Base-by-base conservation (phyloP, 2,113 vertebrate species). In the Gallinago undulata region DNA sequence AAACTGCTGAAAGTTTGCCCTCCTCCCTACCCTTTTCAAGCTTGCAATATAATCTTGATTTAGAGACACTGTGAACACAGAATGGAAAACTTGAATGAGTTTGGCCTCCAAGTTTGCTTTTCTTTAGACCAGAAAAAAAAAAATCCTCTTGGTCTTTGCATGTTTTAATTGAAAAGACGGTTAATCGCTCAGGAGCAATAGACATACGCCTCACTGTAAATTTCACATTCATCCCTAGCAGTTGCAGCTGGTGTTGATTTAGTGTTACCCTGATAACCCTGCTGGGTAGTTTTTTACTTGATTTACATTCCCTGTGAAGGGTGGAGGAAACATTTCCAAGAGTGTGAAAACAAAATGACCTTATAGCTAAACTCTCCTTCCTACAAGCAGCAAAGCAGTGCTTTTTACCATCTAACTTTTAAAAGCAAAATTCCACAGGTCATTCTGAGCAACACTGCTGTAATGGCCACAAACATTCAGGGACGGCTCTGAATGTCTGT, bases 201-300 rank as follows among this genome's bases (percentile, higher is more conserved):
- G 88, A 89, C 86, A 82, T 89, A 81, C 87, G 76, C 84, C 80
- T 96, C 83, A 72, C 90, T 90, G 86, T 93, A 94, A 90, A 94
- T 96, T 95, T 94, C 81, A 91, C 50, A 87, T 90, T 90, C 93
- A 92, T 11, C 66, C 57, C 57, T 69, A 72, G 86, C 90, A 87
- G 88, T 89, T 94, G 92, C 94, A 93, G 88, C 80, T 84, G 88
- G 86, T 95, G 88, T 92, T 96, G 96, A 96, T 96, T 97, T 96
- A 96, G 90, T 84, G 94, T 90, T 94, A 93, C 90, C 92, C 92
- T 86, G 95, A 94, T 96, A 96, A 95, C 94, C 94, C 92, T 96
- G 94, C 83, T 97, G 92, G 88, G 96, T 93, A 77, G 80, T 84
- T 95, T 95, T 94, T 89, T 9, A 60, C 69, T 91, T 96, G 95